Conservation (phyloP, 2,888 invertebrate genomes). For the Allacma fusca region DNA sequence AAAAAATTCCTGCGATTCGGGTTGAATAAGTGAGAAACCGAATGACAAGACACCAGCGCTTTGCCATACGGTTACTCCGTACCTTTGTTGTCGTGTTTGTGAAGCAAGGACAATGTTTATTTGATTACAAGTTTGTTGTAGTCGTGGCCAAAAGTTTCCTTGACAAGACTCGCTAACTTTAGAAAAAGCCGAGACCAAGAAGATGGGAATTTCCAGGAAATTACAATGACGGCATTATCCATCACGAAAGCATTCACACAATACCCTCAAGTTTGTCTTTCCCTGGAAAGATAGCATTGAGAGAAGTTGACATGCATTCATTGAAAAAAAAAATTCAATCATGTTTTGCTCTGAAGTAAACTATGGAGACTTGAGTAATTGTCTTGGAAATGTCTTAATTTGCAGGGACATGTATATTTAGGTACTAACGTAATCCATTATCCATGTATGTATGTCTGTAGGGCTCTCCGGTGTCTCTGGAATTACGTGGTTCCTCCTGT, state of each 20-base stretch:
- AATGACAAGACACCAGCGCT: neutral
- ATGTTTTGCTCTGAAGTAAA: too few relatives aligned
- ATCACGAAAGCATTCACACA: conserved; percentile 1
- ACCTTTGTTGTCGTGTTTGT: neutral
- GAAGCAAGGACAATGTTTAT: neutral
- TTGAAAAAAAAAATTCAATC: too few relatives aligned
- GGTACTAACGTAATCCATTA: too few relatives aligned
- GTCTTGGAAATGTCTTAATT: too few relatives aligned
- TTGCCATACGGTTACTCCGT: neutral
- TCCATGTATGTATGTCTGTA: too few relatives aligned
- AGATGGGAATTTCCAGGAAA: neutral
- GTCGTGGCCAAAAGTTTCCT: conserved; percentile 8
- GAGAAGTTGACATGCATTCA: too few relatives aligned
- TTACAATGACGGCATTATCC: neutral
- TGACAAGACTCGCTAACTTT: neutral
- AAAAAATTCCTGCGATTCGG: neutral
- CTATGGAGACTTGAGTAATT: too few relatives aligned
- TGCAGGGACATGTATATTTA: too few relatives aligned
- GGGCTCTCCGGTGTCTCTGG: too few relatives aligned
- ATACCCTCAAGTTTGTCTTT: neutral
- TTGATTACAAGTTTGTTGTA: conserved; percentile 8
- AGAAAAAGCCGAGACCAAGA: neutral
- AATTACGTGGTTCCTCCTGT: too few relatives aligned
- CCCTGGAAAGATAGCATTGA: neutral
- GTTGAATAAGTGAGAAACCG: neutral